Percentiles rank a stretch among this genome's conserved stretches.
These are phyloP conservation scores for Apomyelois bistriatella DNA, from an alignment of 2,888 invertebrate species.

Conservation along the genomic window DNA sequence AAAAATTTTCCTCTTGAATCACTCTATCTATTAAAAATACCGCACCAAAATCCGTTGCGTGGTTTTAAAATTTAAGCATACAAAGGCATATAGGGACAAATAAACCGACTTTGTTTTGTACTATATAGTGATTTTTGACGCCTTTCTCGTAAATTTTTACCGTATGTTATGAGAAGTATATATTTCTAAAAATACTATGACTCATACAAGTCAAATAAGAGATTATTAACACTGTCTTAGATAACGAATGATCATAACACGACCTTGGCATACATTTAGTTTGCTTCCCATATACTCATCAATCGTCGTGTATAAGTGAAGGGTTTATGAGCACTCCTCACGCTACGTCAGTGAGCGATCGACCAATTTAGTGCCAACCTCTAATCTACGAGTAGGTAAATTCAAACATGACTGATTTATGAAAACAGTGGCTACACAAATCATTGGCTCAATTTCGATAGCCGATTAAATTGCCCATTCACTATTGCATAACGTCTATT, in stretches of 20 bases:
- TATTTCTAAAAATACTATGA: no score
- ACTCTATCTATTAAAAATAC: no score
- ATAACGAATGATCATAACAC: background rate
- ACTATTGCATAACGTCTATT: background rate
- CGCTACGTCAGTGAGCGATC: conserved; percentile 8
- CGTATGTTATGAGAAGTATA: no score
- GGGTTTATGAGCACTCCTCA: conserved; percentile 8
- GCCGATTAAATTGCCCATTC: background rate
- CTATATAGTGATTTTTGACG: no score
- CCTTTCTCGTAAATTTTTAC: no score
- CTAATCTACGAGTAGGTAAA: conserved; percentile 8
- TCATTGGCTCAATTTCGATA: background rate
- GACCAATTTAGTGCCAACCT: conserved; percentile 9
- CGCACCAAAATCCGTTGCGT: no score
- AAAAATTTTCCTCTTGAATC: no score
- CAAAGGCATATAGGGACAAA: no score
- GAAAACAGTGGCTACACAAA: conserved; percentile 4
- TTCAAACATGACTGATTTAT: conserved; percentile 9
- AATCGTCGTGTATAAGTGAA: conserved; percentile 6
- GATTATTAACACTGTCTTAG: no score
- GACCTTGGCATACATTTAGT: conserved; percentile 2
- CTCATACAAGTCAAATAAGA: no score
- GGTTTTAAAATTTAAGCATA: no score
- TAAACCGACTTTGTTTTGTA: no score
- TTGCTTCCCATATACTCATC: background rate